Evolutionary conservation across 2,113 vertebrate species (phyloP).

Genomic region (Thunnus maccoyii): DNA sequence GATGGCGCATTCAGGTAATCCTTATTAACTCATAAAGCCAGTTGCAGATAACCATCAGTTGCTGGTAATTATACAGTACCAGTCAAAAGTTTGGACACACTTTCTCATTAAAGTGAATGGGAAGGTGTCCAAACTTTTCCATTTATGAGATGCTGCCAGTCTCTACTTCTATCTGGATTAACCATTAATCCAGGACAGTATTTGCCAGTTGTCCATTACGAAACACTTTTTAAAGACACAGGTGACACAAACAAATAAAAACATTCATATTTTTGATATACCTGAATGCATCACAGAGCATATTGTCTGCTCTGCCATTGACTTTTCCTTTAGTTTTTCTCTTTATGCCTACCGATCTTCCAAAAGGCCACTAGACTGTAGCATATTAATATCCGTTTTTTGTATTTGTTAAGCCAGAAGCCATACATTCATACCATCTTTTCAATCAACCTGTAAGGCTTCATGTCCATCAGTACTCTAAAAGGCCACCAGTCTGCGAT

Average conservation of each 20-base stretch:
- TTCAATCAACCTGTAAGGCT: conserved; percentile 17
- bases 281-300: background rate
- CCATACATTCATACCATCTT: background rate
- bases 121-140: too few species aligned
- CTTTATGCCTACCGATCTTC: background rate
- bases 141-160: too few species aligned
- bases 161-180: too few species aligned
- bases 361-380: conserved; percentile 20
- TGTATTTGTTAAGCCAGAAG: conserved; percentile 15
- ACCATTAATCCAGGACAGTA: too few species aligned
- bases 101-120: too few species aligned
- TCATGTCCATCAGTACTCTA: conserved; percentile 5
- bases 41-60: too few species aligned
- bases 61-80: too few species aligned
- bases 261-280: background rate
- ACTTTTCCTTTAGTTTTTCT: background rate
- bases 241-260: background rate
- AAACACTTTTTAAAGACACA: background rate
- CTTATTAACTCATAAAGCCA: too few species aligned
- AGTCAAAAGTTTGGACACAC: too few species aligned
- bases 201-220: background rate
- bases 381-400: conserved; percentile 36
- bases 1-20: too few species aligned
- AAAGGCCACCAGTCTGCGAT: conserved; percentile 29
- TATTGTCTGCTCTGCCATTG: background rate